phyloP scores from a whole-genome alignment of 2,888 invertebrate species.

The Galeruca laticollis region DNA sequence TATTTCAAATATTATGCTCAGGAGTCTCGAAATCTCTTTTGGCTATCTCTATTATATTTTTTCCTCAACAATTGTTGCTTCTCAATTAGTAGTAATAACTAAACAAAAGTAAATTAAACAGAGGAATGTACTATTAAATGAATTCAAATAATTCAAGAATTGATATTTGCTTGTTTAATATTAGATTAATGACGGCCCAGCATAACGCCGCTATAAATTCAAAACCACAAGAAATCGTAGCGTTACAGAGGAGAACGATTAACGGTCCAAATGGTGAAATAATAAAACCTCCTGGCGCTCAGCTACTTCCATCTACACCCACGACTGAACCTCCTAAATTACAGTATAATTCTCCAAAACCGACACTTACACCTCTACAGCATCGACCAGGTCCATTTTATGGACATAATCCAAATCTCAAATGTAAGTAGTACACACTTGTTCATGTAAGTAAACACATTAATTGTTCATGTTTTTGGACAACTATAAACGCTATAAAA shows the following conservation, averaged over 20 bases:
- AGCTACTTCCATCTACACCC: conserved; percentile 62
- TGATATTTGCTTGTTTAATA: background rate
- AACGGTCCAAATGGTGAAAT: conserved; percentile 65
- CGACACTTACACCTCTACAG: conserved; percentile 68
- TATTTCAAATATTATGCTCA: too few species aligned
- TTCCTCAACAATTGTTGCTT: too few species aligned
- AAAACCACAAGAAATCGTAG: conserved; percentile 69
- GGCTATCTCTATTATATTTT: too few species aligned
- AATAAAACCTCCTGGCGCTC: conserved; percentile 67
- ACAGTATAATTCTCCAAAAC: conserved; percentile 60
- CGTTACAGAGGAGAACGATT: conserved; percentile 68
- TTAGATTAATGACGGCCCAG: conserved; percentile 86
- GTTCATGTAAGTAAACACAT: too few species aligned
- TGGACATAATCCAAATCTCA: conserved; percentile 93
- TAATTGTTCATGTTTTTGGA: too few species aligned
- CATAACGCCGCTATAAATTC: conserved; percentile 76
- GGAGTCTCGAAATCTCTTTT: too few species aligned
- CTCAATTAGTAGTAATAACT: too few species aligned
- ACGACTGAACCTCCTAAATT: conserved; percentile 65
- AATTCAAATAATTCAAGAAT: background rate
- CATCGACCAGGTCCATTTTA: conserved; percentile 79
- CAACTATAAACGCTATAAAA: too few species aligned
- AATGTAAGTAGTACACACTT: conserved; percentile 64
- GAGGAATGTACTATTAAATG: too few species aligned
- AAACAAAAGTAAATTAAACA: too few species aligned